phyloP scores from a whole-genome alignment of 92 coral and sea anemone species.

The Palythoa caribaeorum region DNA sequence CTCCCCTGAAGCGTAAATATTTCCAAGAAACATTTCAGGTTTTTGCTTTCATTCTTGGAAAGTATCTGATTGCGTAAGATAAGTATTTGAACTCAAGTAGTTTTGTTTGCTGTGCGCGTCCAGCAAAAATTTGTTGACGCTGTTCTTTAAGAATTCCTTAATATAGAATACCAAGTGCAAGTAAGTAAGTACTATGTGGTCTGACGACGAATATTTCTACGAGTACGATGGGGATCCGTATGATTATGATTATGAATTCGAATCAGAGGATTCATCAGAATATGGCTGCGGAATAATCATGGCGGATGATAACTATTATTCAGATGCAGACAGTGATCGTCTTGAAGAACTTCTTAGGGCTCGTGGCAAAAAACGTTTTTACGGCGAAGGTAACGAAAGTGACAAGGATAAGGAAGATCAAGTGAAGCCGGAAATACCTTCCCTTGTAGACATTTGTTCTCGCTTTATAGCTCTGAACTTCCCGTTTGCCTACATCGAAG shows the following conservation, averaged over 20 bases:
- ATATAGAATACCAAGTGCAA: no score
- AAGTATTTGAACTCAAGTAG: not conserved
- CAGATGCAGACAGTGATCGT: slow-evolving; percentile 29
- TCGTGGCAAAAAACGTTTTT: not conserved
- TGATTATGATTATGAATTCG: not conserved
- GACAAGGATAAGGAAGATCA: not conserved
- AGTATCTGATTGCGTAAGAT: not conserved
- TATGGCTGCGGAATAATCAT: not conserved
- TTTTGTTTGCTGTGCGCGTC: not conserved
- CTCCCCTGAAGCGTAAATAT: not conserved
- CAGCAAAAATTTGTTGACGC: not conserved
- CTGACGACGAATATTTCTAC: not conserved
- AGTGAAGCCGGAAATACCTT: not conserved
- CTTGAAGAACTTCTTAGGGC: not conserved
- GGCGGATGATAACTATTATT: slow-evolving; percentile 22
- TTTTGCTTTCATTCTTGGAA: not conserved
- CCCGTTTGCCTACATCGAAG: slow-evolving; percentile 94
- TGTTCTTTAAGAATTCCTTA: not conserved
- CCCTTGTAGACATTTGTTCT: slow-evolving; percentile 82
- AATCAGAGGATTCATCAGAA: slow-evolving; percentile 5
- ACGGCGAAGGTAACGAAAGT: not conserved
- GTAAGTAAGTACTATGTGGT: not conserved
- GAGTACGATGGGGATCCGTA: no score
- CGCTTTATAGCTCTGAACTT: slow-evolving; percentile 79
- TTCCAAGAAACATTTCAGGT: not conserved